A percentile compares a stretch with the other conserved stretches of the same genome.
phyloP scores from a whole-genome alignment of 2,888 invertebrate species.

The Dione juno region DNA sequence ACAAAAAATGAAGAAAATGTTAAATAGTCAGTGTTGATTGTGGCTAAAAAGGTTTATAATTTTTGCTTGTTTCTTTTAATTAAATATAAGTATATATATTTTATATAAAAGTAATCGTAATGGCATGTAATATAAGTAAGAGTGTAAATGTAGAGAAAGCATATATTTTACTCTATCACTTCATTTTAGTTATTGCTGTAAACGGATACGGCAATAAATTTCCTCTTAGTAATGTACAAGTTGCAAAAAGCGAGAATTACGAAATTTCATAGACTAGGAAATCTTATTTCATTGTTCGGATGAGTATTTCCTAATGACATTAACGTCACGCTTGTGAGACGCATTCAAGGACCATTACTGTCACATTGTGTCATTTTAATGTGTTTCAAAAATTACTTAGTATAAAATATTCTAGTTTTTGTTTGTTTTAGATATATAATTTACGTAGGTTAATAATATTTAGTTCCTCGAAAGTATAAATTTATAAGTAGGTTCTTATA shows the following conservation, averaged over 20 bases:
- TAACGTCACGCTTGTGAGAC: conserved; percentile 62
- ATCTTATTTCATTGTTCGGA: conserved; percentile 70
- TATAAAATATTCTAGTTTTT: background rate
- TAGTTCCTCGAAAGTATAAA: no score
- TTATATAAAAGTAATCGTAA: background rate
- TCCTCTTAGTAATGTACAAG: conserved; percentile 40
- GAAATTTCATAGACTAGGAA: conserved; percentile 61
- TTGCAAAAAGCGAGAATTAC: conserved; percentile 55
- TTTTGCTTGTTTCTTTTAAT: background rate
- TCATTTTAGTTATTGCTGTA: no score
- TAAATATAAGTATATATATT: background rate
- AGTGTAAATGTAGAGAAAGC: conserved; percentile 9
- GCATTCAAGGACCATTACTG: conserved; percentile 56
- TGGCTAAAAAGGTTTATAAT: background rate
- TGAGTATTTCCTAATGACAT: conserved; percentile 65
- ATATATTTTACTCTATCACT: background rate
- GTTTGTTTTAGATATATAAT: no score
- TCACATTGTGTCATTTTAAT: conserved; percentile 16
- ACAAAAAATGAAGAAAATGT: background rate
- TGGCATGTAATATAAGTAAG: background rate
- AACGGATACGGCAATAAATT: no score
- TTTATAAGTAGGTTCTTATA: no score
- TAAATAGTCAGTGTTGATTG: background rate
- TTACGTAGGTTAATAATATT: no score
- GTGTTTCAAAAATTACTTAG: background rate